These are phyloP conservation scores for Pheosia gnoma DNA, from an alignment of 2,888 invertebrate genomes.

Conservation along the genomic window DNA sequence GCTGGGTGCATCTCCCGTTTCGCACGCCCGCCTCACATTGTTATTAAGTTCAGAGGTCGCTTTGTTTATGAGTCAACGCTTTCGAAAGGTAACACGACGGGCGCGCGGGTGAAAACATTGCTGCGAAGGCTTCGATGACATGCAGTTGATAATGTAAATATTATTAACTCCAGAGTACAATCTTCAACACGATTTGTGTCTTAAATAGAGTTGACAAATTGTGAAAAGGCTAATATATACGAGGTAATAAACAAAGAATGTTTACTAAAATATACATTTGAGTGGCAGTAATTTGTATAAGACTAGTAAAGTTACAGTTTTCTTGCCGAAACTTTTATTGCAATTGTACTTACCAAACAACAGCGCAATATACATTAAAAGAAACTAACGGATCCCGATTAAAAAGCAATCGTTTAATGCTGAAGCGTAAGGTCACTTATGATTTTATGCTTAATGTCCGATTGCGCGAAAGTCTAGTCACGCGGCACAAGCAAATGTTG, in stretches of 20 bases:
- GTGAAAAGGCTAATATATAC: conserved; percentile 1
- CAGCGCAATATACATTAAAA: conserved; percentile 37
- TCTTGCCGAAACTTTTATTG: conserved; percentile 7
- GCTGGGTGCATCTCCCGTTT: conserved; percentile 78
- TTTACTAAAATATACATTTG: not conserved
- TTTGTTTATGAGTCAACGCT: conserved; percentile 81
- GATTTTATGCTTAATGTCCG: conserved; percentile 62
- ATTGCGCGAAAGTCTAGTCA: conserved; percentile 70
- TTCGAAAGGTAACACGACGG: conserved; percentile 80
- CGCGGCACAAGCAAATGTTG: conserved; percentile 58
- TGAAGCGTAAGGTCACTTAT: conserved; percentile 57
- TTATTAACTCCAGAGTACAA: conserved; percentile 66
- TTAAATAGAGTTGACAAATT: conserved; percentile 44
- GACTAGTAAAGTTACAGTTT: not conserved
- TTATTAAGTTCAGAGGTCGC: conserved; percentile 82
- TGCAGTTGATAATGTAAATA: conserved; percentile 81
- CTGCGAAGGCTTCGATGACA: conserved; percentile 75
- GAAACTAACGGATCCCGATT: conserved; percentile 33
- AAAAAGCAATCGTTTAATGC: conserved; percentile 48
- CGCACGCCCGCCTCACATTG: conserved; percentile 81
- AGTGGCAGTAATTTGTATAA: not conserved
- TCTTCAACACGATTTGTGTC: conserved; percentile 57
- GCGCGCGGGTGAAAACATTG: conserved; percentile 76
- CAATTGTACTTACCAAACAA: conserved; percentile 12
- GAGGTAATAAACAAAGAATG: too few species aligned